Base-by-base conservation (phyloP, 2,888 invertebrate species). In the Ceramica pisi region DNA sequence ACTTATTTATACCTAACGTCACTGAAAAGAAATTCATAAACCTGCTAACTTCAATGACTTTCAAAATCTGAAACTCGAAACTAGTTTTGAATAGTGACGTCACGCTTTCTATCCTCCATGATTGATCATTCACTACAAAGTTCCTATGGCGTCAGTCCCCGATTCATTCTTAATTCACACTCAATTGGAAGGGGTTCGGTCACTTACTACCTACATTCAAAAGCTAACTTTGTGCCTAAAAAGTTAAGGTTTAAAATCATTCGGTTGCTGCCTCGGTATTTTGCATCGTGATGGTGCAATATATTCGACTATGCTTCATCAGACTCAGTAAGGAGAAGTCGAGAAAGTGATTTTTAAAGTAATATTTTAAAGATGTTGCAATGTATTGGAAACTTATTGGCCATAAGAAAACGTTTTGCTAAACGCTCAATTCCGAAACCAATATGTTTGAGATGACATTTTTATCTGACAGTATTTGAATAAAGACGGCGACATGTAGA, bases 91-190 rank as follows among this genome's bases (percentile, higher is more conserved):
- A 72, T 72, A 71, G 72, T 86, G 86, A 83, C 82, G 78, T 70
- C 53, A 72, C 70, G 38, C 61, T 77, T 83, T 83, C 69, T 71
- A 71, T 84, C 67, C 78, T 53, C 62, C 64, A 71, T 79, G 84
- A 87, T 86, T 83, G 82, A 87, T 86, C 81, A 82, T 83, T 82
- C 85, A 80, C 81, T 82, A 80, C 72, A 78, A 82, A 80, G 71
- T 83, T 78, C 75, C 72, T 71, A 78, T 81, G 66, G 70, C 74
- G 73, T 80, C 81, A 81, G 84, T 76, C 82, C 82, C 74, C 82
- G 85, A 90, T 90, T 90, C 88, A 91, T 91, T 88, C 87, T 90
- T 87, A 84, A 87, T 90, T 89, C 85, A 88, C 89, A 89, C 89
- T 85, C 86, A 85, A 85, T 82, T 88, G 86, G 86, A 85, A 89